These are phyloP conservation scores for Poecilia picta DNA, from an alignment of 2,797 vertebrate genomes.

Conservation along the genomic window DNA sequence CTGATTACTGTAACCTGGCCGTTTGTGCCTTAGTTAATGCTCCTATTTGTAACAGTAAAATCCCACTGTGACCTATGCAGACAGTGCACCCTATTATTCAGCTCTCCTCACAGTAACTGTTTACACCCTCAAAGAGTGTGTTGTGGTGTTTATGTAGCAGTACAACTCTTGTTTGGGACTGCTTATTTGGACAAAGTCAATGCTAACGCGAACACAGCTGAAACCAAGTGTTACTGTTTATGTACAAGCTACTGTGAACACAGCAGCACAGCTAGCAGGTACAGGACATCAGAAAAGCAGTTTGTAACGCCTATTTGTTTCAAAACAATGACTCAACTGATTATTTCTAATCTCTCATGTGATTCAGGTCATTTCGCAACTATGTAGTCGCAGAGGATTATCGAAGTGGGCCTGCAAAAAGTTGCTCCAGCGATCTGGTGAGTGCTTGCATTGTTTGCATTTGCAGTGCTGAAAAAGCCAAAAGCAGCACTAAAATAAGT, in stretches of 20 bases:
- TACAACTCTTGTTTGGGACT: conserved; percentile 1
- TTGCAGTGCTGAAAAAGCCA: not conserved
- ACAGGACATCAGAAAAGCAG: not conserved
- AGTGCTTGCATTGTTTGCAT: not conserved
- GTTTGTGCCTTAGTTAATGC: conserved; percentile 36
- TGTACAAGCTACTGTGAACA: not conserved
- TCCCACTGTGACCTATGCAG: conserved; percentile 39
- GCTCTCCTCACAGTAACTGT: conserved; percentile 16
- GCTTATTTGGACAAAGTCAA: not conserved
- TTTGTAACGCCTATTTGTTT: not conserved
- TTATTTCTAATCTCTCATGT: not conserved
- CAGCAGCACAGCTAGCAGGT: not conserved
- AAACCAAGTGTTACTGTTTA: not conserved
- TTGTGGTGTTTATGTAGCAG: conserved; percentile 44
- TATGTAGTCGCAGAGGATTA: not conserved
- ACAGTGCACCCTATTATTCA: conserved; percentile 47
- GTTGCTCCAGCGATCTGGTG: not conserved
- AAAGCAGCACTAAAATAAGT: not conserved
- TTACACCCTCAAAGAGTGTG: conserved; percentile 48
- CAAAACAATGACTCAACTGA: not conserved
- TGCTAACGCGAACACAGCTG: not conserved
- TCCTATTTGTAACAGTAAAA: conserved; percentile 40
- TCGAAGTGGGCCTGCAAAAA: not conserved
- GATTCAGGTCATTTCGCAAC: not conserved
- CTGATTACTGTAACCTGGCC: conserved; percentile 63